A percentile compares a stretch with the other conserved stretches of the same genome.
These are phyloP conservation scores for Elysia crispata DNA, from an alignment of 2,888 invertebrate genomes.

Conservation along the genomic window DNA sequence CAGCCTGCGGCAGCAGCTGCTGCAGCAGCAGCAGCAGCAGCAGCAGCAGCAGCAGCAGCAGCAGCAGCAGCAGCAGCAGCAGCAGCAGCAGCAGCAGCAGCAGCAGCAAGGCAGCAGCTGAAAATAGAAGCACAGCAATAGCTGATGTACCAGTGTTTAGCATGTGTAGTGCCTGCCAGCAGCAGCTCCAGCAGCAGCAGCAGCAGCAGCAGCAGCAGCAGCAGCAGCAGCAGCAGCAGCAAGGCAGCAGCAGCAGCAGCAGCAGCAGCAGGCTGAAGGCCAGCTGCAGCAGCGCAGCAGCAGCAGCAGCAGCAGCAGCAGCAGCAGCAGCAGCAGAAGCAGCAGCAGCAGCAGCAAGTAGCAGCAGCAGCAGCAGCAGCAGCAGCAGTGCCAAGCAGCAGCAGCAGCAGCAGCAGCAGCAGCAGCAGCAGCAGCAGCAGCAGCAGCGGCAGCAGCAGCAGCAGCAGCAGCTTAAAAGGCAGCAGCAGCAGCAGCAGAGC, in stretches of 20 bases:
- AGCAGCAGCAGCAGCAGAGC: no score
- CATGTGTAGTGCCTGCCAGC: background rate
- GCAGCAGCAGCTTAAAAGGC: no score
- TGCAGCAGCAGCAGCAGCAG: background rate
- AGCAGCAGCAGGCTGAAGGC: no score
- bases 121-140: no score
- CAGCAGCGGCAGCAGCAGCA: background rate
- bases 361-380: constrained; percentile 5
- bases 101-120: background rate
- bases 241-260: no score
- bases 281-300: no score
- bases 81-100: background rate
- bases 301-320: no score
- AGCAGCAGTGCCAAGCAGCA: no score
- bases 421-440: constrained; percentile 5
- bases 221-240: background rate
- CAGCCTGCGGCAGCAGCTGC: no score
- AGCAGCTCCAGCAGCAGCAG: background rate
- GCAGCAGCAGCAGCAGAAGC: no score
- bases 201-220: background rate
- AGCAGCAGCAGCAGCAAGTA: no score
- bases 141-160: no score
- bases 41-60: background rate
- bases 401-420: constrained; percentile 10
- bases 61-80: background rate